These are phyloP conservation scores for Proteles cristata DNA, from an alignment of 2,113 vertebrate genomes.

Conservation along the genomic window DNA sequence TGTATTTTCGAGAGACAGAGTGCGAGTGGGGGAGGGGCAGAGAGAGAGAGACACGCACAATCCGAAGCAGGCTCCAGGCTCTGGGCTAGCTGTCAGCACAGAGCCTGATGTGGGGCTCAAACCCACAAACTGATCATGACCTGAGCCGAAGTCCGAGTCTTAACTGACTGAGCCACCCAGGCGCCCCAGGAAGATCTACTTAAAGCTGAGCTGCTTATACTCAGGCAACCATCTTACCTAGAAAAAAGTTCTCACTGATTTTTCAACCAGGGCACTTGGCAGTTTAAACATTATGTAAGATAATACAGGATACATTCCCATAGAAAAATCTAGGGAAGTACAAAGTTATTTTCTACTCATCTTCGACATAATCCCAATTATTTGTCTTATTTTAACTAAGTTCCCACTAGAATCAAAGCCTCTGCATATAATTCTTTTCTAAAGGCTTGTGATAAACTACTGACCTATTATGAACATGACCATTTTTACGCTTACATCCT, in stretches of 20 bases:
- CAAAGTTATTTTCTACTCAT: constrained; percentile 33
- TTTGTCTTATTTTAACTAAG: not conserved
- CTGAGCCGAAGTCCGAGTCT: too few species aligned
- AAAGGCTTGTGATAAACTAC: not conserved
- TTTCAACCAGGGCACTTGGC: not conserved
- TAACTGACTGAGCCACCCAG: too few species aligned
- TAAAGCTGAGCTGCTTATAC: not conserved
- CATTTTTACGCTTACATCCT: not conserved
- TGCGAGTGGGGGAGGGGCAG: too few species aligned
- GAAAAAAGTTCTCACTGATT: constrained; percentile 13
- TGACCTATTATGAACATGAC: not conserved
- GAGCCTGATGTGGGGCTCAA: too few species aligned
- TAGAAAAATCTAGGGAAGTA: not conserved
- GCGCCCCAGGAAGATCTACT: not conserved
- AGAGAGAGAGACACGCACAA: too few species aligned
- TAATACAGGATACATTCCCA: not conserved
- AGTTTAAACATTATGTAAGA: not conserved
- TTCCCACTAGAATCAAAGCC: constrained; percentile 19
- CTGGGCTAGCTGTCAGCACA: too few species aligned
- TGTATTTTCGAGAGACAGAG: too few species aligned
- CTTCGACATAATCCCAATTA: not conserved
- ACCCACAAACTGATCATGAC: too few species aligned
- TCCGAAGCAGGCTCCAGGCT: too few species aligned
- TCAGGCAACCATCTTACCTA: not conserved
- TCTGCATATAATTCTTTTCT: constrained; percentile 37